phyloP scores from a whole-genome alignment of 2,888 invertebrate species.

The Tillus elongatus region DNA sequence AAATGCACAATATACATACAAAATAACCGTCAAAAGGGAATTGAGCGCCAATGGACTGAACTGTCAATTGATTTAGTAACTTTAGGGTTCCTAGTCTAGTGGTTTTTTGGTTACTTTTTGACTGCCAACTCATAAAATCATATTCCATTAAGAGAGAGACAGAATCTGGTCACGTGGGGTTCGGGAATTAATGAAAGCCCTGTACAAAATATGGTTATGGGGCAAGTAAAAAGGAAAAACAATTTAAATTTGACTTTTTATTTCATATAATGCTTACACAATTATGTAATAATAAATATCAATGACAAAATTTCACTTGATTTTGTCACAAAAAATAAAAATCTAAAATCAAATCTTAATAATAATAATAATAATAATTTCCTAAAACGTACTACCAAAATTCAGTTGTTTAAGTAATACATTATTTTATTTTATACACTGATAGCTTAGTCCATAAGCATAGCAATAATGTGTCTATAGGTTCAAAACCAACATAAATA shows the following conservation, averaged over 20 bases:
- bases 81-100: too few relatives aligned
- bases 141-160: too few relatives aligned
- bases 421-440: constrained; percentile 35
- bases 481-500: constrained; percentile 18
- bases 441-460: constrained; percentile 36
- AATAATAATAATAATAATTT: too few relatives aligned
- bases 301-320: background rate
- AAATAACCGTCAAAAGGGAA: too few relatives aligned
- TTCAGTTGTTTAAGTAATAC: constrained; percentile 26
- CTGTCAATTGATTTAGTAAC: too few relatives aligned
- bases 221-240: background rate
- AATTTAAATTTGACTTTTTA: constrained; percentile 20
- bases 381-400: constrained; percentile 29
- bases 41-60: too few relatives aligned
- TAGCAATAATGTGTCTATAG: constrained; percentile 32
- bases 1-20: too few relatives aligned
- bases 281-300: constrained; percentile 34
- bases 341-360: constrained; percentile 24
- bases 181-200: too few relatives aligned
- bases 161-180: too few relatives aligned
- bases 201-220: too few relatives aligned
- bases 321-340: background rate
- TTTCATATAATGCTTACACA: constrained; percentile 37
- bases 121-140: too few relatives aligned
- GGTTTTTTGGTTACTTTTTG: too few relatives aligned